These are phyloP conservation scores for Idaea straminata DNA, from an alignment of 2,888 invertebrate genomes.

Conservation along the genomic window DNA sequence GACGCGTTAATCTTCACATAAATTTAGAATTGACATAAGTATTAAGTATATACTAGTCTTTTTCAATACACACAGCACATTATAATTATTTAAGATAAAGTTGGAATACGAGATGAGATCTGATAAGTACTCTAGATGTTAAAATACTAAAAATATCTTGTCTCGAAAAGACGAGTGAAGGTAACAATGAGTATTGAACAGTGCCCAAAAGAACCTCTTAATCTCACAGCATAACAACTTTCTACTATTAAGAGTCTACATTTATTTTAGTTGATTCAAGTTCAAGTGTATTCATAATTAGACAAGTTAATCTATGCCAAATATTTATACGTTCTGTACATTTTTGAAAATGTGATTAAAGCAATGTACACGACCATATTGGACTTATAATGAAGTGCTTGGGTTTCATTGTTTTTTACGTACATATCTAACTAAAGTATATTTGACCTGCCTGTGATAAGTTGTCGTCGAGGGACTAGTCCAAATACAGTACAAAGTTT, in stretches of 20 bases:
- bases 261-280: constrained; percentile 48
- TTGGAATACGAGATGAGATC: constrained; percentile 26
- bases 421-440: not conserved
- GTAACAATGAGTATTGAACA: constrained; percentile 20
- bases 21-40: constrained; percentile 36
- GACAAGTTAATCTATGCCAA: constrained; percentile 64
- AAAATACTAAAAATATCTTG: constrained; percentile 24
- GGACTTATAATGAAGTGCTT: constrained; percentile 36
- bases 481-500: not conserved
- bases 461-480: not conserved
- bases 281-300: constrained; percentile 52
- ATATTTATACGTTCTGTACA: constrained; percentile 67
- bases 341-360: constrained; percentile 59
- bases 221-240: constrained; percentile 63
- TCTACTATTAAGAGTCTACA: constrained; percentile 61
- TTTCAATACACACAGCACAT: constrained; percentile 32
- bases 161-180: not conserved
- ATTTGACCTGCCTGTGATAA: not conserved
- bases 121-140: constrained; percentile 34
- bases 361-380: constrained; percentile 48
- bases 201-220: constrained; percentile 76
- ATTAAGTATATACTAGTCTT: constrained; percentile 59
- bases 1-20: not conserved
- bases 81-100: constrained; percentile 37
- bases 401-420: constrained; percentile 22